Percentiles rank a stretch among this genome's conserved stretches.
phyloP scores from a whole-genome alignment of 2,888 invertebrate genomes.

The Panorpa germanica region DNA sequence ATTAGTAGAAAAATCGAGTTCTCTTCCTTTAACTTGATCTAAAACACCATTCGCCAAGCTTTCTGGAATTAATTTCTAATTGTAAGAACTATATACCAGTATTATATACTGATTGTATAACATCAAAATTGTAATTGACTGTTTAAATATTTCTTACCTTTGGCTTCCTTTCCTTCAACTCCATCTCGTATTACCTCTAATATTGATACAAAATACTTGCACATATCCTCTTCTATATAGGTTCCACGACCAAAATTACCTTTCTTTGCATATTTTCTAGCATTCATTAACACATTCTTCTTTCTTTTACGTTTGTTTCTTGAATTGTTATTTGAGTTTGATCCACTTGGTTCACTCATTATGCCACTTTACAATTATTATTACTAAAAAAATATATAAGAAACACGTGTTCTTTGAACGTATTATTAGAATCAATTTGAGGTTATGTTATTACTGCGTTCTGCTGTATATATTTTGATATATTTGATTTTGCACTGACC shows the following conservation, averaged over 20 bases:
- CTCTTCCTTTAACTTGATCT: constrained; percentile 46
- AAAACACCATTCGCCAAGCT: constrained; percentile 53
- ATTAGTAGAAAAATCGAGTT: constrained; percentile 54
- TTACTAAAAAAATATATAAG: too few species aligned
- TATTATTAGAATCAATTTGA: too few species aligned
- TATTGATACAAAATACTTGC: constrained; percentile 58
- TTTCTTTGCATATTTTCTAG: constrained; percentile 55
- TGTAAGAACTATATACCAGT: background rate
- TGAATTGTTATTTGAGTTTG: constrained; percentile 9
- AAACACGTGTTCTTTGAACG: too few species aligned
- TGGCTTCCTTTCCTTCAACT: constrained; percentile 49
- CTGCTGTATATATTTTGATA: too few species aligned
- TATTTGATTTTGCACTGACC: too few species aligned
- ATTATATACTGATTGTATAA: constrained; percentile 3
- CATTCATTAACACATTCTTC: constrained; percentile 46
- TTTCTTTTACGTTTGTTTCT: constrained; percentile 34
- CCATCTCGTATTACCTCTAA: constrained; percentile 49
- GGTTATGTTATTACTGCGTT: too few species aligned
- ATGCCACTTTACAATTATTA: too few species aligned
- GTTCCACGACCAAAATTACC: constrained; percentile 53
- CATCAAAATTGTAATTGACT: background rate
- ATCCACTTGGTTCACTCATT: too few species aligned
- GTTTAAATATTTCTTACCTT: constrained; percentile 31
- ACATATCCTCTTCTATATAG: constrained; percentile 50
- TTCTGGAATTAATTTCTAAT: constrained; percentile 14